Percentiles rank a stretch among this genome's conserved stretches.
Evolutionary conservation across 1,140 invertebrate species (phyloP).

Genomic region (Lepidurus arcticus): DNA sequence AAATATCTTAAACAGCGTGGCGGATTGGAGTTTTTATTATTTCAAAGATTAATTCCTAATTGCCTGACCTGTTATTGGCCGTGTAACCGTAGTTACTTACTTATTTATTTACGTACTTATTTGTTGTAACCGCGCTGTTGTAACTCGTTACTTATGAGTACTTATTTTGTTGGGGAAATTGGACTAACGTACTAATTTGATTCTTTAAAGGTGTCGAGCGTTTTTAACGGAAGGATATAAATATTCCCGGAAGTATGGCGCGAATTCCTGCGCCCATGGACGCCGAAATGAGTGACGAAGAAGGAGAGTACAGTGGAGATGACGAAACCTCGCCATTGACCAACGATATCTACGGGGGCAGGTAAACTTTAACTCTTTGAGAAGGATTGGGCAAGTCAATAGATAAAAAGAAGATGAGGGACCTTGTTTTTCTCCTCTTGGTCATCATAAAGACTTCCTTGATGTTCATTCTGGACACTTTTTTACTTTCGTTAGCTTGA

Average conservation of each 20-base stretch:
- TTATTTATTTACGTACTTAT: too few species aligned
- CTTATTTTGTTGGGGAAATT: neutral
- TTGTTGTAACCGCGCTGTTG: too few species aligned
- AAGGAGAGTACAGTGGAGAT: slow-evolving; percentile 73
- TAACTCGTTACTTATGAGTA: neutral
- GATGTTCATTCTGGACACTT: neutral
- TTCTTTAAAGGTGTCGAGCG: neutral
- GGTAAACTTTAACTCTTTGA: slow-evolving; percentile 53
- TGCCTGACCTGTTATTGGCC: too few species aligned
- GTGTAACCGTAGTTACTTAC: too few species aligned
- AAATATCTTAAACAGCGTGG: neutral
- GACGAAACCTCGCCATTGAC: slow-evolving; percentile 69
- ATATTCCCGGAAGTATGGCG: slow-evolving; percentile 25
- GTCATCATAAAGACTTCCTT: neutral
- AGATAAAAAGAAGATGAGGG: neutral
- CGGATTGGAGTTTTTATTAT: neutral
- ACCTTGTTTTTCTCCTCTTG: neutral
- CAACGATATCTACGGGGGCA: slow-evolving; percentile 76
- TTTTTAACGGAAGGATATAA: neutral
- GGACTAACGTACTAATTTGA: neutral
- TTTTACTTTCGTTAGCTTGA: neutral
- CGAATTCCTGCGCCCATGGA: slow-evolving; percentile 29
- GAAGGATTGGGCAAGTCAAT: neutral
- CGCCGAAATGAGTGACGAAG: slow-evolving; percentile 46
- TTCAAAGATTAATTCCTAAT: neutral